Base-by-base conservation (phyloP, 2,888 invertebrate species). In the Deilephila porcellus region DNA sequence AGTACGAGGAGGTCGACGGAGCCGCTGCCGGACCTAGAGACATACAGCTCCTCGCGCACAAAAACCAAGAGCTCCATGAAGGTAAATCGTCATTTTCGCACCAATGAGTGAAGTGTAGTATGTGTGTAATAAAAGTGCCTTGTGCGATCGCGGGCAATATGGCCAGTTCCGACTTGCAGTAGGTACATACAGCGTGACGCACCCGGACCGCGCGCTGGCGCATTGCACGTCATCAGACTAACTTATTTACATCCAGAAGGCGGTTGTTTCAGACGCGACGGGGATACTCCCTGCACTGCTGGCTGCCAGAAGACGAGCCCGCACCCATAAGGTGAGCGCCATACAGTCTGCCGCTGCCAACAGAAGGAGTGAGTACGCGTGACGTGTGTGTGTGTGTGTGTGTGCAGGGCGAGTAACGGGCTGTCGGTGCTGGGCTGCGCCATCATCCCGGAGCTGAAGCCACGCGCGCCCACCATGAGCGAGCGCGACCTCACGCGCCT, bases 381-480 rank as follows among this genome's bases (percentile, higher is more conserved):
- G 52, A 8, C 67, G 34, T 29, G 20, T 70, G 45, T 56, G 62
- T 56, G 71, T 32, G 64, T 67, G 60, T 73, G 71, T 78, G 74
- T 76, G 79, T 71, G 37, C 86, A 91, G 91, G 86, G 81, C 82
- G 80, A 88, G 84, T 91, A 85, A 90, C 78, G 91, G 88, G 3
- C 86, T 95, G 81, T 92, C 95, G 60, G 94, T 96, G 78, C 89
- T 93, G 81, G 96, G 96, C 70, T 92, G 93, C 82, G 95, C 95
- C 79, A 95, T 96, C 81, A 91, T 95, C 74, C 95, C 95, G 3
- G 95, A 95, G 87, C 88, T 91, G 80, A 95, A 95, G 86, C 95
- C 95, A 73, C 91, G 95, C 78, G 95, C 93, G 81, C 95, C 94
- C 78, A 95, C 95, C 75, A 95, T 95, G 95, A 95, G 95, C 83